phyloP scores from a whole-genome alignment of 2,888 invertebrate species.

The Eledone cirrhosa region DNA sequence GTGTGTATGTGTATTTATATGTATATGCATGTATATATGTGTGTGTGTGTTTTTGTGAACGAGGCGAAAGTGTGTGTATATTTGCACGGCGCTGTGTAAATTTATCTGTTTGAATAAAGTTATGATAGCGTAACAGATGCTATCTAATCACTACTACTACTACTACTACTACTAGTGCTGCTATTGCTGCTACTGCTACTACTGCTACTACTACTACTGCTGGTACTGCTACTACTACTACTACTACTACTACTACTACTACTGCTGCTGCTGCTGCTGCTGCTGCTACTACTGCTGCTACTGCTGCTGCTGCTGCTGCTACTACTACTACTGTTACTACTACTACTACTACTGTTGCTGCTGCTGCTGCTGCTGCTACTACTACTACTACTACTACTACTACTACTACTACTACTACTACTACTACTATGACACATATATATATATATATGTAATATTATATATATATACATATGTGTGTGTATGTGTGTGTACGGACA shows the following conservation, averaged over 20 bases:
- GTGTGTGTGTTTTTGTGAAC: no score
- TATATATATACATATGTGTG: no score
- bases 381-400: conserved; percentile 29
- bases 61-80: not conserved
- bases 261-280: no score
- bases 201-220: conserved; percentile 30
- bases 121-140: not conserved
- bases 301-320: conserved; percentile 23
- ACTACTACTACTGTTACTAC: not conserved
- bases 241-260: not conserved
- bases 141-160: not conserved
- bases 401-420: conserved; percentile 19
- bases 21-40: no score
- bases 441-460: no score
- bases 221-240: conserved; percentile 17
- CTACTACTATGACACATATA: no score
- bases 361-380: conserved; percentile 12
- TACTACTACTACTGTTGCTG: no score
- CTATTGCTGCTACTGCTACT: not conserved
- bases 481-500: no score
- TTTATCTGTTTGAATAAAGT: not conserved
- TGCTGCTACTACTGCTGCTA: conserved; percentile 30
- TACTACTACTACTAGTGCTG: no score
- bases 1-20: no score
- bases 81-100: not conserved